Evolutionary conservation across 2,113 vertebrate species (phyloP).

Genomic region (Tangachromis dhanisi): DNA sequence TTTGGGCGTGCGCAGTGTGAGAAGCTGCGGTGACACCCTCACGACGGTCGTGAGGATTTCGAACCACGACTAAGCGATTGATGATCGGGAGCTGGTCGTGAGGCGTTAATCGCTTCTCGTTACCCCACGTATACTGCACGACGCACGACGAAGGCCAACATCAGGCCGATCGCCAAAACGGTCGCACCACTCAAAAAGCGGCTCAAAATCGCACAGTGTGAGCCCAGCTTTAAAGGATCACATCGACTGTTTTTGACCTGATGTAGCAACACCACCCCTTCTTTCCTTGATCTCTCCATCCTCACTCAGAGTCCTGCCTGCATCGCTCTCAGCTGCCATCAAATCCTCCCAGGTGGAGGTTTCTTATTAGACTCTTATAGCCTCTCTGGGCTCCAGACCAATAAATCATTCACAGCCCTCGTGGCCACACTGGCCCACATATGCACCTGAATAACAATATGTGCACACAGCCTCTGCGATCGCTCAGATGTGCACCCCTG

Average conservation of each 20-base stretch:
- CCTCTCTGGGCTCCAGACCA: background rate
- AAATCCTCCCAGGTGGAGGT: background rate
- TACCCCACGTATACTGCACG: accelerated
- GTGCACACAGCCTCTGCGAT: background rate
- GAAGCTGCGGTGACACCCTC: accelerated
- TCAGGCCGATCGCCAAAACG: background rate
- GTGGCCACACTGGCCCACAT: background rate
- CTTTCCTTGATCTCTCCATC: background rate
- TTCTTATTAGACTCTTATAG: constrained; percentile 27
- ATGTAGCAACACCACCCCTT: background rate
- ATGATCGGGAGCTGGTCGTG: background rate
- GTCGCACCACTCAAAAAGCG: background rate
- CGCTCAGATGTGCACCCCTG: background rate
- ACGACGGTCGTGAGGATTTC: background rate
- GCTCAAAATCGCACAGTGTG: accelerated
- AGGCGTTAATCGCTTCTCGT: background rate
- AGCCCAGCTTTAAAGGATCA: background rate
- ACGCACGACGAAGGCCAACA: accelerated
- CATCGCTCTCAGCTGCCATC: background rate
- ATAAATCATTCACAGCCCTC: constrained; percentile 36
- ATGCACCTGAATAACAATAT: constrained; percentile 23
- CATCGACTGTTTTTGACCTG: background rate
- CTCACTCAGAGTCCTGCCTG: background rate
- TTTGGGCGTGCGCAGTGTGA: background rate
- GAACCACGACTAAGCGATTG: accelerated